Evolutionary conservation across 2,113 vertebrate genomes (phyloP).

Genomic region (Loxodonta africana): DNA sequence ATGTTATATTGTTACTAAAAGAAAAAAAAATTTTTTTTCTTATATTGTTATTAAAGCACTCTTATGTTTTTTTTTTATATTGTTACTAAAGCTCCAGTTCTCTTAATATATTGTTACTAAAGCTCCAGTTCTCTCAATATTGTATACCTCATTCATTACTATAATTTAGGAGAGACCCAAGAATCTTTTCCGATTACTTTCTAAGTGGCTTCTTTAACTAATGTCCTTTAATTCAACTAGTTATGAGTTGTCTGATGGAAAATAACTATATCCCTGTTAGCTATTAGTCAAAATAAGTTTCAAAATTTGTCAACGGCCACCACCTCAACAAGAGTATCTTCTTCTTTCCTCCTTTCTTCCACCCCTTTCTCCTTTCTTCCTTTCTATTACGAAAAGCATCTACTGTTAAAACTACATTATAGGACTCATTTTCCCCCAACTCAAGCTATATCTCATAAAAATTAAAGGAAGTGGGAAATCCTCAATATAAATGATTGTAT

Average conservation of each 20-base stretch:
- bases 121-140: conserved; percentile 56
- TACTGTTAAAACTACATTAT: background rate
- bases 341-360: background rate
- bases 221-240: background rate
- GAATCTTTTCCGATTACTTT: conserved; percentile 35
- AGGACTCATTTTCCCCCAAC: background rate
- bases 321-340: background rate
- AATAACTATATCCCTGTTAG: background rate
- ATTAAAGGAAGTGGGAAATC: background rate
- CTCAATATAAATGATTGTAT: background rate
- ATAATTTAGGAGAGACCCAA: conserved; percentile 35
- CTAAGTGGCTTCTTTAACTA: background rate
- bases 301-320: background rate
- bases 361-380: background rate
- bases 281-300: conserved; percentile 6
- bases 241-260: conserved; percentile 5
- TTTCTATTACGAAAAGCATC: background rate
- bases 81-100: conserved; percentile 25
- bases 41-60: conserved; percentile 53
- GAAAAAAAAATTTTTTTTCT: too few species aligned
- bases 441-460: background rate
- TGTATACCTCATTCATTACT: conserved; percentile 57
- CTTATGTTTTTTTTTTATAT: background rate
- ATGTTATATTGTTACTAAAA: background rate
- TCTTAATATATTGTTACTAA: too few species aligned